Evolutionary conservation across 2,888 invertebrate genomes (phyloP), one percentile per base, ranked within the genome.

Genomic region (Drosophila pseudotakahashii): DNA sequence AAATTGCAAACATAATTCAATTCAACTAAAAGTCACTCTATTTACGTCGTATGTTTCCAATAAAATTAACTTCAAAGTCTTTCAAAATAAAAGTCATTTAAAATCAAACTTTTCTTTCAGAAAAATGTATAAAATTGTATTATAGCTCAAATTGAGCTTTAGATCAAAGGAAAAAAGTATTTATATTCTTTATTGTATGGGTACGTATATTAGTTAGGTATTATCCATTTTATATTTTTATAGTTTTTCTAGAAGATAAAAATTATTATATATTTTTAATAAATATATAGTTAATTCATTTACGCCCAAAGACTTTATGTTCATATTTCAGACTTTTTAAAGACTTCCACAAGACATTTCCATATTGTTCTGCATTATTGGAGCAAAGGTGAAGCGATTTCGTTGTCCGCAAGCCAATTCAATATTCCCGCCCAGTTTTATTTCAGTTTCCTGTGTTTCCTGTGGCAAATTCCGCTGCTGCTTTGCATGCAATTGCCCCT

Each of bases 401-500:
- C 26, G 16, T 37, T 37, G 50, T 32, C 30, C 51, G 16, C 39
- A n/a, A 9, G 41, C 23, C 59, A 55, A 59, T 59, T 42, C 55
- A 42, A 57, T 59, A 57, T 36, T 34, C 42, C 59, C 41, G 41
- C 59, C 59, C 57, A 16, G 59, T 42, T 59, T 52, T 76, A 70
- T 68, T 73, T 68, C 42, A 60, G 45, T 73, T 59, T 76, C 73
- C 73, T 77, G 76, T 57, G 45, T 73, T 59, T 76, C 73, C 73
- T 77, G 76, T 57, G 67, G 71, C 70, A 69, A 79, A 83, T 76
- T 72, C 59, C 60, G 41, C 48, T 13, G 36, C 48, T n/a, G 36
- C 48, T 50, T 54, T 54, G 73, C 76, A 73, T 75, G 86, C 77
- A 67, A 79, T 66, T 77, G 71, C 71, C 42, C 9, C 62, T 58